These are phyloP conservation scores for Hydrophis major DNA, from an alignment of 2,797 vertebrate genomes.

Conservation along the genomic window DNA sequence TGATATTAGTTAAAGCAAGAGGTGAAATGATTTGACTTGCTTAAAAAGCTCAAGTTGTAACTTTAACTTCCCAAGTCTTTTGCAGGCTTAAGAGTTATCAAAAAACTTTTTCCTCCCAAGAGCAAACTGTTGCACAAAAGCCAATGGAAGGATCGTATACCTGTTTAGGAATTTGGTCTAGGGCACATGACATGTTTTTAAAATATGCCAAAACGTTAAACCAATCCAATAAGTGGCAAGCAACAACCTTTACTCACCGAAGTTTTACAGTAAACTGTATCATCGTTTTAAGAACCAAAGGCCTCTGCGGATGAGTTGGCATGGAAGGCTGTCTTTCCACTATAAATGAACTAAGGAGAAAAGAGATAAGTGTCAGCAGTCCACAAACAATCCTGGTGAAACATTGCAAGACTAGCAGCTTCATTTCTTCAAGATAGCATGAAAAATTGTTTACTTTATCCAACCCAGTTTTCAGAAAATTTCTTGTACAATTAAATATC, in stretches of 20 bases:
- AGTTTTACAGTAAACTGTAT: slow-evolving; percentile 97
- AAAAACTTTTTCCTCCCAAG: neutral
- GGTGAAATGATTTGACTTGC: neutral
- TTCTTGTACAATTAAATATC: neutral
- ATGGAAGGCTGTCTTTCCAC: slow-evolving; percentile 97
- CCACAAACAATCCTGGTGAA: neutral
- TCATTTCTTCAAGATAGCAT: slow-evolving; percentile 21
- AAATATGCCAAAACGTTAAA: neutral
- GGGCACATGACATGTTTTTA: neutral
- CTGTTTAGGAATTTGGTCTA: neutral
- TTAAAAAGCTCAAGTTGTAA: neutral
- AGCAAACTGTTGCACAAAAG: neutral
- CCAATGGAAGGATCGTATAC: neutral
- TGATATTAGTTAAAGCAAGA: neutral
- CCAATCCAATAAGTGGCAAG: neutral
- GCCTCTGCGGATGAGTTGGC: slow-evolving; percentile 94
- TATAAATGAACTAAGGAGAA: slow-evolving; percentile 85
- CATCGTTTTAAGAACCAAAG: slow-evolving; percentile 93
- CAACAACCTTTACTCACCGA: slow-evolving; percentile 75
- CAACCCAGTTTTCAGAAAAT: neutral
- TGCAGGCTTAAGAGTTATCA: neutral
- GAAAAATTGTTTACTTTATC: neutral
- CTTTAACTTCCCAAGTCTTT: neutral
- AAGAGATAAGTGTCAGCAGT: slow-evolving; percentile 28
- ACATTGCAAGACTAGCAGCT: slow-evolving; percentile 20